Conservation (phyloP, 35 echinoderm and acorn worm species). For the Eucidaris tribuloides region DNA sequence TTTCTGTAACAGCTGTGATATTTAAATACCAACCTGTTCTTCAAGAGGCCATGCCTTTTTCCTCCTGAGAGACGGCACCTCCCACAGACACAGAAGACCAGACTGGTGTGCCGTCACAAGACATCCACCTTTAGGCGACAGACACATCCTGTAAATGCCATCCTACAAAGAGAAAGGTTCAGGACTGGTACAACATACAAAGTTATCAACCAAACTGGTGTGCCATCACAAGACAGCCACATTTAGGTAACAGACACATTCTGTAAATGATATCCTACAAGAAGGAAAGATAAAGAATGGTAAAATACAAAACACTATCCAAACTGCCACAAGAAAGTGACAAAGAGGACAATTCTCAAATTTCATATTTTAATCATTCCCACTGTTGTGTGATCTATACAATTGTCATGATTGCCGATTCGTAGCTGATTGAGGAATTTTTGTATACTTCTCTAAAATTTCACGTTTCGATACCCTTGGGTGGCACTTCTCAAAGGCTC, state of each 20-base stretch:
- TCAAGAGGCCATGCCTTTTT: conserved; percentile 70
- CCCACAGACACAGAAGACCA: conserved; percentile 80
- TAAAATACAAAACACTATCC: no score
- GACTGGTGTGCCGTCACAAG: conserved; percentile 90
- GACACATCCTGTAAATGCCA: conserved; percentile 91
- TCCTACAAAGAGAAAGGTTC: conserved; percentile 56
- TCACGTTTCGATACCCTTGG: no score
- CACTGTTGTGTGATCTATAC: no score
- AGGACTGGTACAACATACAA: background rate
- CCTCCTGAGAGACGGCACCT: conserved; percentile 86
- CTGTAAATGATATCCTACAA: conserved; percentile 96
- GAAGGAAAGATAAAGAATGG: background rate
- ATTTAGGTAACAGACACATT: conserved; percentile 83
- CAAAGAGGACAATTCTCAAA: no score
- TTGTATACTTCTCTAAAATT: no score
- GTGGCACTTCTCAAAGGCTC: no score
- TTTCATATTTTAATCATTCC: no score
- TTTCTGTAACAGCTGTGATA: no score
- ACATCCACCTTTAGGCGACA: conserved; percentile 67
- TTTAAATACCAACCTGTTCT: conserved; percentile 75
- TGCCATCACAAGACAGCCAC: conserved; percentile 61
- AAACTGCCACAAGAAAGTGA: no score
- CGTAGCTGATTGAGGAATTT: no score
- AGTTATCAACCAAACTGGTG: conserved; percentile 95
- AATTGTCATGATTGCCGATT: no score